Evolutionary conservation across 2,888 invertebrate genomes (phyloP), one percentile per base, ranked within the genome.

Genomic region (Platycnemis pennipes): DNA sequence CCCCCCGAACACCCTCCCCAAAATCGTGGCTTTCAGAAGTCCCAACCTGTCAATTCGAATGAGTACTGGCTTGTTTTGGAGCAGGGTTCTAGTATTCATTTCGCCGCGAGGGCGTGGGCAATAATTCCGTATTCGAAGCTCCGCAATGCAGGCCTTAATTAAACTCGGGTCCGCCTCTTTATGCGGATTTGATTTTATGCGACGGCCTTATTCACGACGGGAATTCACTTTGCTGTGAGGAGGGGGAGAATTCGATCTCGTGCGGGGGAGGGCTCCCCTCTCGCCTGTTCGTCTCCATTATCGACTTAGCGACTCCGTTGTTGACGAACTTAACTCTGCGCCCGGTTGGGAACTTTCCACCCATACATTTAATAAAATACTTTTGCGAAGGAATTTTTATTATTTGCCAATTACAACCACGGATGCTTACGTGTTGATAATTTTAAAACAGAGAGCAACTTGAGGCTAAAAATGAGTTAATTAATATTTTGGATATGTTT

Each of bases 161-260:
- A 77, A 77, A 77, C 77, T 77, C 31, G 77, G 16, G 77, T 77
- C 37, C 11, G 37, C 37, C 77, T 37, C 37, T 77, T 77, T 77
- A 37, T 77, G 77, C 77, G 77, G 77, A 77, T 77, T 77, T 77
- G 37, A 77, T 77, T 77, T 77, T 77, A 77, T 37, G 77, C 31
- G 77, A 77, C 37, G 77, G 8, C 77, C 31, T 77, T 77, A 37
- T 37, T 77, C 77, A 37, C 77, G 13, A 37, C 7, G 31, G 37
- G 77, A 77, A 37, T 77, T 31, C 31, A 77, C 37, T 77, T 63
- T 26, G n/a, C n/a, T 0, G 63, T 7, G 63, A 63, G n/a, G 63
- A 53, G 7, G 63, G n/a, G n/a, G n/a, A 2, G n/a, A 63, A 63
- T n/a, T 63, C n/a, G 63, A 63, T 63, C 63, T 3, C n/a, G n/a